phyloP scores from a whole-genome alignment of 2,888 invertebrate species.

The Chamaedrilus cognettii region DNA sequence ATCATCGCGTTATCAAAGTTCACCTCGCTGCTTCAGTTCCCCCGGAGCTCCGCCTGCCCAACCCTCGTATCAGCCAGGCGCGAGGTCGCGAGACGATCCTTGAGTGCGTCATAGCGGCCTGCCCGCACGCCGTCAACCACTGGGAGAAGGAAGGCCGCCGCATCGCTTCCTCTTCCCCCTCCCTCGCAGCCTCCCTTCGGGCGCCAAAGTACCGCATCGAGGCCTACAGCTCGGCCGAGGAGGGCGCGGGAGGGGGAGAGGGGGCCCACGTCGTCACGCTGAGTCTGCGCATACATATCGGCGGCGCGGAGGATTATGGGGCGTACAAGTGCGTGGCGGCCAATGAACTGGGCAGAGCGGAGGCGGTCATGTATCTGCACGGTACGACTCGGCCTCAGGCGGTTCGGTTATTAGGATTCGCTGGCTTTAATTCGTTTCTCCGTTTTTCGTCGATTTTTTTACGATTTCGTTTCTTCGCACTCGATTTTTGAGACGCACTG shows the following conservation, averaged over 20 bases:
- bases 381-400: too few species aligned
- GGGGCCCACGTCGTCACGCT: conserved; percentile 14
- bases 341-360: conserved; percentile 19
- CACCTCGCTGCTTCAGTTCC: too few species aligned
- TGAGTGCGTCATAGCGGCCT: conserved; percentile 50
- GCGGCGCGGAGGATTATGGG: conserved; percentile 19
- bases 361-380: conserved; percentile 19
- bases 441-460: too few species aligned
- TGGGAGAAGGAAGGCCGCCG: conserved; percentile 45
- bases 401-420: too few species aligned
- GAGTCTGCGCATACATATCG: conserved; percentile 19
- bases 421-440: too few species aligned
- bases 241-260: conserved; percentile 3
- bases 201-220: conserved; percentile 2
- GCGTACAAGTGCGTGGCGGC: conserved; percentile 20
- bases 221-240: neutral
- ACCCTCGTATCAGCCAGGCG: conserved; percentile 45
- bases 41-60: conserved; percentile 48
- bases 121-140: conserved; percentile 46
- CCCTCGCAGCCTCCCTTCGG: too few species aligned
- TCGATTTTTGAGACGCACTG: too few species aligned
- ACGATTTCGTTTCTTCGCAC: too few species aligned
- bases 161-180: conserved; percentile 35
- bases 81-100: conserved; percentile 50
- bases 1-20: too few species aligned